Evolutionary conservation across 2,888 invertebrate species (phyloP), one percentile per base, ranked within the genome.

Genomic region (Nematopogon swammerdamellus): DNA sequence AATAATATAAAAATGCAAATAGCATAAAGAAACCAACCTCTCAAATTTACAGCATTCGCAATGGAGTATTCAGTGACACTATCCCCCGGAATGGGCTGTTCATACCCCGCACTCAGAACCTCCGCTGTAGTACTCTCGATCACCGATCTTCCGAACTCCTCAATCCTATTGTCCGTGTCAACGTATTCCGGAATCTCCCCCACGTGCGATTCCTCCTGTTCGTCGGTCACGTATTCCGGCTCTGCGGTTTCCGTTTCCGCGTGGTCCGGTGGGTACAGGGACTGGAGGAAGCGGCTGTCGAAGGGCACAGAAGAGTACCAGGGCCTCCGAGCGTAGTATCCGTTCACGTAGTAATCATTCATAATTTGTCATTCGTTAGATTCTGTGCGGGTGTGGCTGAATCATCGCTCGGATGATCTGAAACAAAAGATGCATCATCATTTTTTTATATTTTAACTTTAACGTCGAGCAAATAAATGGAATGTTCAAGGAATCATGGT

Each of bases 41-140:
- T 70, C 52, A 72, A 65, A 61, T 76, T 77, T 29, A 77, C 68
- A 63, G 65, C 68, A 71, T 75, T 74, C 49, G 74, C 70, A 36
- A 75, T 63, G 1, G 73, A 72, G 59, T 65, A 71, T 52, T 73
- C 75, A 0, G 73, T 63, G 1, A 76, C 71, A 1, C 73, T 62
- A 44, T 63, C 67, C 4, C 63, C 56, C 0, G 71, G 70, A 0
- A 75, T 64, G 0, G 59, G 53, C 51, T 65, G 65, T 45, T 70
- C 68, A 51, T 64, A 66, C 48, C 58, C 58, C 1, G 61, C 57
- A 25, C 64, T 63, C 0, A 60, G 53, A 0, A 65, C 59, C 1
- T 64, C 58, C 0, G 63, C 58, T 8, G 36, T 14, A 3, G 36
- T 36, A 3, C 6, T 14, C n/a, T 36, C 36, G 11, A 14, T 14